These are phyloP conservation scores for Poeciliopsis retropinna DNA, from an alignment of 2,113 vertebrate genomes.

Conservation along the genomic window DNA sequence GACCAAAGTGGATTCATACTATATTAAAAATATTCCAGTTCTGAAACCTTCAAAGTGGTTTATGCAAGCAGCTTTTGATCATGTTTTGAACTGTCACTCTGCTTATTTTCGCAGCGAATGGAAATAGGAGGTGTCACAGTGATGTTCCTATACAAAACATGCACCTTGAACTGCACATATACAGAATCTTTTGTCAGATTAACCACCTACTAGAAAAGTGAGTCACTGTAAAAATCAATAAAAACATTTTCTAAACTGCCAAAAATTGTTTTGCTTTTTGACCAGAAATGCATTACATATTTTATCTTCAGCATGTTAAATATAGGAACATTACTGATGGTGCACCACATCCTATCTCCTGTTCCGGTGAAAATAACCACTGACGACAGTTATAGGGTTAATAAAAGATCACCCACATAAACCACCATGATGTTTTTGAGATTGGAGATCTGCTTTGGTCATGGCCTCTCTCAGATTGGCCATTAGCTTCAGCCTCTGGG, in stretches of 20 bases:
- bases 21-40: background rate
- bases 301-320: too few species aligned
- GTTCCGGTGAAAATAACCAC: too few species aligned
- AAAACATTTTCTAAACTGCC: background rate
- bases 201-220: background rate
- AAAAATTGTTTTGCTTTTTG: background rate
- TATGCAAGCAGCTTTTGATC: background rate
- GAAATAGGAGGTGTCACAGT: background rate
- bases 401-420: too few species aligned
- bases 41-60: background rate
- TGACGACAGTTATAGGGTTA: too few species aligned
- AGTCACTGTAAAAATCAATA: background rate
- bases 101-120: background rate
- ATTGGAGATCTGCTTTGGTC: too few species aligned
- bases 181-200: background rate
- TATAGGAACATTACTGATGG: too few species aligned
- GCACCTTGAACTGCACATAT: background rate
- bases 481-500: too few species aligned
- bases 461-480: too few species aligned
- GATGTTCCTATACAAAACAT: background rate
- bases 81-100: too few species aligned
- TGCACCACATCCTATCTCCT: too few species aligned
- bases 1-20: background rate
- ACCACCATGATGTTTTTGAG: too few species aligned
- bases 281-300: background rate